Evolutionary conservation across 2,113 vertebrate genomes (phyloP).

Genomic region (Zapus hudsonius): DNA sequence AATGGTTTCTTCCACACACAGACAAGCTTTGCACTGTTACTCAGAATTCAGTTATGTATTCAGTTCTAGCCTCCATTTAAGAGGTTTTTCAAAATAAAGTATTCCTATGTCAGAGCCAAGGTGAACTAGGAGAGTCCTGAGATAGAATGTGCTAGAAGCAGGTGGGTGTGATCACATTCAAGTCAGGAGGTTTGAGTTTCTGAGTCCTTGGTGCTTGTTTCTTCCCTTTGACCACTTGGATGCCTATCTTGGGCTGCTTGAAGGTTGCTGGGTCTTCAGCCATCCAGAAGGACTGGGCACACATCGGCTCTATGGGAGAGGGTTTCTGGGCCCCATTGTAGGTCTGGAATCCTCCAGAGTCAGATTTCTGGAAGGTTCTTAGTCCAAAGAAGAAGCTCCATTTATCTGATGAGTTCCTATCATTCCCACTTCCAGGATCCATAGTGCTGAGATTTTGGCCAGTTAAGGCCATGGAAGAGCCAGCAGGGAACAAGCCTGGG

Average conservation of each 20-base stretch:
- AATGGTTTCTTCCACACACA: conserved; percentile 39
- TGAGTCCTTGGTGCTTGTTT: conserved; percentile 87
- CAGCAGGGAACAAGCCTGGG: conserved; percentile 93
- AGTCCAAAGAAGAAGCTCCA: conserved; percentile 95
- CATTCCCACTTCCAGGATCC: conserved; percentile 87
- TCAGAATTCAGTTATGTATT: conserved; percentile 16
- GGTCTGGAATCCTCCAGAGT: conserved; percentile 93
- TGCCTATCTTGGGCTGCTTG: conserved; percentile 91
- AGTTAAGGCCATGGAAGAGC: conserved; percentile 85
- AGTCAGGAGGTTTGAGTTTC: conserved; percentile 91
- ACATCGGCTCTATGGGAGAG: conserved; percentile 92
- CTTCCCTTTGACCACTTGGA: conserved; percentile 86
- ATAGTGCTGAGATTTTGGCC: conserved; percentile 82
- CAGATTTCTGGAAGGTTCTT: conserved; percentile 92
- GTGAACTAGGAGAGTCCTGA: neutral
- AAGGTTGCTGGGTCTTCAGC: conserved; percentile 88
- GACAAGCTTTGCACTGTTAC: conserved; percentile 23
- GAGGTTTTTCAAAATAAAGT: neutral
- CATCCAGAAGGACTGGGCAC: conserved; percentile 89
- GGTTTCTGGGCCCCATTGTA: conserved; percentile 94
- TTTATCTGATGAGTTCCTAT: no score
- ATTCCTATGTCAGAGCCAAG: conserved; percentile 73
- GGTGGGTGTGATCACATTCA: conserved; percentile 94
- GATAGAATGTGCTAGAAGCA: conserved; percentile 88
- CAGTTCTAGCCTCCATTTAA: neutral